Percentiles rank a stretch among this genome's conserved stretches.
Evolutionary conservation across 2,113 vertebrate genomes (phyloP).

Genomic region (Apeltes quadracus): DNA sequence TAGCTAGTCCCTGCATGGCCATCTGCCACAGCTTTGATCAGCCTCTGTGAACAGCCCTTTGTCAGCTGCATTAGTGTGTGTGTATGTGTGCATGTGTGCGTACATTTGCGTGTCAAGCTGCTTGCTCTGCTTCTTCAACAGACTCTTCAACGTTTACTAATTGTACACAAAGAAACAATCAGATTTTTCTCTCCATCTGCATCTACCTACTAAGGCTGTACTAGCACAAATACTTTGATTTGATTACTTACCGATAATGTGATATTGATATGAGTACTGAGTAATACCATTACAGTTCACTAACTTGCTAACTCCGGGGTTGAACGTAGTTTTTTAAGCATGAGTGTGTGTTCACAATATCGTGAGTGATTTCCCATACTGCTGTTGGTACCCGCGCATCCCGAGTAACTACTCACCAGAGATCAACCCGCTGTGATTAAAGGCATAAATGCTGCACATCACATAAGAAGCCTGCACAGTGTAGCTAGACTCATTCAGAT

Average conservation of each 20-base stretch:
- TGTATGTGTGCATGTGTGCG: constrained; percentile 21
- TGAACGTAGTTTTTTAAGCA: no score
- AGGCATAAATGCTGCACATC: neutral
- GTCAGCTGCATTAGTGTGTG: constrained; percentile 54
- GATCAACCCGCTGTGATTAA: no score
- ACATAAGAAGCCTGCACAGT: neutral
- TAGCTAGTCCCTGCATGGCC: constrained; percentile 57
- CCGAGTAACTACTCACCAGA: neutral
- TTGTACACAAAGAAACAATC: constrained; percentile 70
- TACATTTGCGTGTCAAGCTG: constrained; percentile 48
- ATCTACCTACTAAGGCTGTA: constrained; percentile 13
- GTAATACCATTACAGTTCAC: neutral
- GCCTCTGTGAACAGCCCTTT: constrained; percentile 67
- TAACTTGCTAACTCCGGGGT: no score
- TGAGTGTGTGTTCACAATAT: no score
- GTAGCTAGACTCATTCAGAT: neutral
- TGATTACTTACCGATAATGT: neutral
- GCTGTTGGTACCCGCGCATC: no score
- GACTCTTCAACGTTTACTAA: constrained; percentile 64
- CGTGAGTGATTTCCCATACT: no score
- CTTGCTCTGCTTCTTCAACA: constrained; percentile 65
- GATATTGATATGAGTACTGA: neutral
- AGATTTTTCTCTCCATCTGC: constrained; percentile 51
- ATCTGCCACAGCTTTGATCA: constrained; percentile 74
- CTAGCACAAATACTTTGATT: neutral